These are phyloP conservation scores for Andrena trimmerana DNA, from an alignment of 2,888 invertebrate species.

Conservation along the genomic window DNA sequence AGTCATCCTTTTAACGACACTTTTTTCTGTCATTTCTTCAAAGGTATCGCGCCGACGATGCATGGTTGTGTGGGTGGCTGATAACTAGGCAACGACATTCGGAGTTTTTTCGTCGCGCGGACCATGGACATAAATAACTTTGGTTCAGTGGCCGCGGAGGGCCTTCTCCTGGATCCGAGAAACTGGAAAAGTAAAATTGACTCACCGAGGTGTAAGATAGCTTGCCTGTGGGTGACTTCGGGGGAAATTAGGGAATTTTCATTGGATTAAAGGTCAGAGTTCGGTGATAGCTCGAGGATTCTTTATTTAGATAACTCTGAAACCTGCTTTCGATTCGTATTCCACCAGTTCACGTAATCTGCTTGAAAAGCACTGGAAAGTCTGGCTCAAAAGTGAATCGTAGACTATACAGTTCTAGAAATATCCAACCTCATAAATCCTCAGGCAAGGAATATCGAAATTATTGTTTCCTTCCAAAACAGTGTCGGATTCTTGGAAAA, in stretches of 20 bases:
- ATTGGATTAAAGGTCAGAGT: background rate
- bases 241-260: background rate
- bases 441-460: background rate
- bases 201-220: background rate
- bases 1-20: constrained; percentile 32
- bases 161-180: constrained; percentile 3
- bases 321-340: background rate
- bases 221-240: background rate
- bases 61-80: constrained; percentile 3
- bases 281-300: background rate
- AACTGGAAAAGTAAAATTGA: background rate
- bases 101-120: background rate
- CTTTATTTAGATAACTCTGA: background rate
- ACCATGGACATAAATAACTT: constrained; percentile 11
- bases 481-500: background rate
- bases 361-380: background rate
- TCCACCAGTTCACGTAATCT: background rate
- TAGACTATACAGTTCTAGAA: background rate
- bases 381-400: background rate
- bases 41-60: constrained; percentile 19
- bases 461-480: background rate
- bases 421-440: background rate
- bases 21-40: background rate
- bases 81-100: constrained; percentile 35
- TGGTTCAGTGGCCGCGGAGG: constrained; percentile 5